phyloP scores from a whole-genome alignment of 2,888 invertebrate species.

The Rhyacophila evoluta region DNA sequence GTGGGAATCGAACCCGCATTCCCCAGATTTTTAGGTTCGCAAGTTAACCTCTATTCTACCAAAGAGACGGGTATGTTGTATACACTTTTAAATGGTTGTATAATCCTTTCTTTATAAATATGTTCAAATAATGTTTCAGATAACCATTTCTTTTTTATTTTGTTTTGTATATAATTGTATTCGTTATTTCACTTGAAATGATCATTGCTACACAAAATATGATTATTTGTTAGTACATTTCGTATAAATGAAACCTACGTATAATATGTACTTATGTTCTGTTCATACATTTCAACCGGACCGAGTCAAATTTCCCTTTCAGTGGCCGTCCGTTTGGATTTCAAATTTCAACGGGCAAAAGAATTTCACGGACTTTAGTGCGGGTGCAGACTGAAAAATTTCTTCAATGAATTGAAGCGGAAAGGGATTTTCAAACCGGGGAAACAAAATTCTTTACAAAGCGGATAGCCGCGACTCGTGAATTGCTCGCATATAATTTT shows the following conservation, averaged over 20 bases:
- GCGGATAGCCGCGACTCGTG: background rate
- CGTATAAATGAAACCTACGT: background rate
- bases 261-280: too few species aligned
- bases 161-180: too few species aligned
- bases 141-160: too few species aligned
- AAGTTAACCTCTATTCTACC: too few species aligned
- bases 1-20: too few species aligned
- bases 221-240: background rate
- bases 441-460: slow-evolving; percentile 22
- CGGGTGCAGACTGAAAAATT: slow-evolving; percentile 32
- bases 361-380: slow-evolving; percentile 42
- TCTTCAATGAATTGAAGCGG: slow-evolving; percentile 39
- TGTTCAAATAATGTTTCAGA: too few species aligned
- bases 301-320: slow-evolving; percentile 19
- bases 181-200: background rate
- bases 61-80: too few species aligned
- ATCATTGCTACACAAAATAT: background rate
- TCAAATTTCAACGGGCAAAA: slow-evolving; percentile 26
- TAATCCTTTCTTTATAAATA: too few species aligned
- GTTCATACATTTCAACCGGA: background rate
- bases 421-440: slow-evolving; percentile 17
- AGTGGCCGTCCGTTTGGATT: slow-evolving; percentile 26
- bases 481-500: background rate
- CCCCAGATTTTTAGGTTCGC: too few species aligned
- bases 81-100: too few species aligned